Evolutionary conservation across 2,888 invertebrate species (phyloP).

Genomic region (Polydrusus tereticollis): DNA sequence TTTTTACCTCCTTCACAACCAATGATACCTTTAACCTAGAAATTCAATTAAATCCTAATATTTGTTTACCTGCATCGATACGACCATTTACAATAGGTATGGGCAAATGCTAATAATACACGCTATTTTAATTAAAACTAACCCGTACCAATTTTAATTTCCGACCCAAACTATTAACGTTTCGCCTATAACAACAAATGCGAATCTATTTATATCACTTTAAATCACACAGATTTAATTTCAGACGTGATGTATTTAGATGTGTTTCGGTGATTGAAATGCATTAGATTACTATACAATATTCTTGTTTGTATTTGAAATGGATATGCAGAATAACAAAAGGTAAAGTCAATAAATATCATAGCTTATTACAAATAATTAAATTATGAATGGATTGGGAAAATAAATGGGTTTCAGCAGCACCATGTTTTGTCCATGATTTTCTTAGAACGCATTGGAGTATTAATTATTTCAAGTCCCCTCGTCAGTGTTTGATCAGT

Average conservation of each 20-base stretch:
- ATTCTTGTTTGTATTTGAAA: background rate
- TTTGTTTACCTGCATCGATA: constrained; percentile 5
- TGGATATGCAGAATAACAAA: background rate
- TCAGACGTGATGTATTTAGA: constrained; percentile 14
- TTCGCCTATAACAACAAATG: constrained; percentile 1
- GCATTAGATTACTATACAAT: constrained; percentile 15
- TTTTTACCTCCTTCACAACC: background rate
- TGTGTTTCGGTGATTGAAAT: constrained; percentile 6
- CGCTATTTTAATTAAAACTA: constrained; percentile 6
- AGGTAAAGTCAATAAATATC: background rate
- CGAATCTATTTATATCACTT: constrained; percentile 14
- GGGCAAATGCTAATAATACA: constrained; percentile 15
- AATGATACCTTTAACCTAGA: background rate
- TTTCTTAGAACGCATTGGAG: too few species aligned
- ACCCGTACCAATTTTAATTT: constrained; percentile 15
- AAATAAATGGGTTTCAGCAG: too few species aligned
- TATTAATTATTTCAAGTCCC: too few species aligned
- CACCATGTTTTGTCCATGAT: too few species aligned
- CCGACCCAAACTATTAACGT: constrained; percentile 1
- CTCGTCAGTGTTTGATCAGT: too few species aligned
- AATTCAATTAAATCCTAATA: constrained; percentile 2
- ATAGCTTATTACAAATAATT: too few species aligned
- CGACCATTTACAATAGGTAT: background rate
- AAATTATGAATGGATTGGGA: too few species aligned
- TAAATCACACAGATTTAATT: constrained; percentile 3